Evolutionary conservation across 2,888 invertebrate genomes (phyloP).

Genomic region (Drosophila longiperda): DNA sequence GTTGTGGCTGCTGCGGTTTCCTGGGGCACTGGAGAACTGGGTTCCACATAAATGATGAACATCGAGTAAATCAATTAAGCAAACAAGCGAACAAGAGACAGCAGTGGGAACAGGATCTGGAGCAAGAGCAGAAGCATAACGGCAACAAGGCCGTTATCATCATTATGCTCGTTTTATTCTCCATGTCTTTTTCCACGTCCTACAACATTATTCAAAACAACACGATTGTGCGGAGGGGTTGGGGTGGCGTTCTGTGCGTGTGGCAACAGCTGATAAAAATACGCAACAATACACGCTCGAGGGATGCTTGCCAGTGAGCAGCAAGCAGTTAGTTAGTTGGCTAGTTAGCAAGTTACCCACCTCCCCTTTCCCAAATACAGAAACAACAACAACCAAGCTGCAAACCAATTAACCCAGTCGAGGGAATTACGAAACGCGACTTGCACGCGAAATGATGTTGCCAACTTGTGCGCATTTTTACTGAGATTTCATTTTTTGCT

Average conservation of each 20-base stretch:
- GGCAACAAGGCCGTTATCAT: conserved; percentile 69
- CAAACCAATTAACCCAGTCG: conserved; percentile 60
- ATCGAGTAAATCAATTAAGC: conserved; percentile 80
- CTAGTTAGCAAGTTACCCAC: conserved; percentile 27
- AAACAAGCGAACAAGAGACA: conserved; percentile 59
- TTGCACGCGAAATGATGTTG: conserved; percentile 62
- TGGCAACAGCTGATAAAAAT: conserved; percentile 63
- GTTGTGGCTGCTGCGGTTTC: conserved; percentile 16
- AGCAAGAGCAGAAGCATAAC: conserved; percentile 16
- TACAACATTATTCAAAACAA: conserved; percentile 68
- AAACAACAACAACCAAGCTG: conserved; percentile 37
- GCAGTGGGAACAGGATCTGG: neutral
- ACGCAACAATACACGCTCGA: conserved; percentile 26
- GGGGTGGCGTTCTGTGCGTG: conserved; percentile 49
- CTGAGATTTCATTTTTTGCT: conserved; percentile 64
- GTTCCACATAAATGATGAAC: conserved; percentile 69
- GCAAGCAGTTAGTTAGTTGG: conserved; percentile 24
- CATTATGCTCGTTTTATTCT: conserved; percentile 38
- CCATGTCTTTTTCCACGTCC: conserved; percentile 27
- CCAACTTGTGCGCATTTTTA: conserved; percentile 39
- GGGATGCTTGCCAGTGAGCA: conserved; percentile 25
- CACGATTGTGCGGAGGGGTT: neutral
- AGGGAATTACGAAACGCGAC: conserved; percentile 46
- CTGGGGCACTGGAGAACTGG: neutral
- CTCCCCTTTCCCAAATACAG: neutral